Base-by-base conservation (phyloP, 2,888 invertebrate genomes). In the Lithodes maja region DNA sequence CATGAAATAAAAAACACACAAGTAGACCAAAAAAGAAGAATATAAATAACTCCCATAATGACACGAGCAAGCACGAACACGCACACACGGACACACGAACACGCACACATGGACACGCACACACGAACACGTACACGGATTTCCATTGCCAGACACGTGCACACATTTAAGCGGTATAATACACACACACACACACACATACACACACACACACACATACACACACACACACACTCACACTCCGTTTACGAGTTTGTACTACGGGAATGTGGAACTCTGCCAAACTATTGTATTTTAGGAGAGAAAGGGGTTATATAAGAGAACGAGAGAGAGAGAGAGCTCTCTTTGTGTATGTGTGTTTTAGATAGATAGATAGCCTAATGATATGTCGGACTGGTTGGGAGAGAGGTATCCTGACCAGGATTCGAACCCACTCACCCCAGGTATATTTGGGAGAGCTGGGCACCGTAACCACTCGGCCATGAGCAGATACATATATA, bases 1-100 rank as follows among this genome's bases (percentile, higher is more conserved):
- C 61, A 61, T 61, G 12, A 3, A 12, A 12, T 61, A 61, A 61
- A 61, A 61, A 33, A 33, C 33, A 61, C 61, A 61, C 61, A 61
- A 3, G 61, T 7, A 17, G 74, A 74, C 17, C 7, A 74, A 52
- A 80, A 17, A 80, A 17, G n/a, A 3, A 80, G 2, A 80, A 15
- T n/a, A 33, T 3, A 15, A 69, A 9, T 49, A 49, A 53, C n/a
- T 33, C 74, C n/a, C 61, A 83, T 71, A 83, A 49, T 71, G 68
- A 83, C 74, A 71, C 74, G 33, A n/a, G 33, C 53, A 74, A 61
- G 68, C 83, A 83, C 83, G 68, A 71, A 83, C 83, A 83, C 83
- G 74, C 83, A 83, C 83, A 74, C 74, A 83, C 74, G 74, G 74
- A 83, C 83, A 83, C 83, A 83, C 83, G 68, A 71, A 83, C 83